Evolutionary conservation across 2,888 invertebrate genomes (phyloP), one percentile per base, ranked within the genome.

Genomic region (Imbricaverruca yamaguchii): DNA sequence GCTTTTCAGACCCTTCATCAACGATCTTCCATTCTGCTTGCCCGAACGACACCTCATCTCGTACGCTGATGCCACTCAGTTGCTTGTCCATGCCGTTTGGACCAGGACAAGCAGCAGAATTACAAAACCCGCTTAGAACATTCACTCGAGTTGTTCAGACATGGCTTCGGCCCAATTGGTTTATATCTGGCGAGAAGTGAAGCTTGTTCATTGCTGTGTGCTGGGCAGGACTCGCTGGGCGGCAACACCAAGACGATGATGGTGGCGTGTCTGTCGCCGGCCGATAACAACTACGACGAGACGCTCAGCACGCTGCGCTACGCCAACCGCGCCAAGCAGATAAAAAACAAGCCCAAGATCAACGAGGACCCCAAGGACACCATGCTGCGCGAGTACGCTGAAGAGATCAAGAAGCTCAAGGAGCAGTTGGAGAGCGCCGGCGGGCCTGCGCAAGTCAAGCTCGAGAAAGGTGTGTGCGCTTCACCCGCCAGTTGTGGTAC

Each of bases 341-440:
- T 95, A 83, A 91, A 93, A 85, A 95, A 95, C 87, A 92, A 92
- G 85, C 95, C 94, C 0, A 91, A 91, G 86, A 92, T 95, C 53
- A 95, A 95, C 87, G 94, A 96, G 87, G 95, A 96, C 86, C 95
- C 95, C 0, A 95, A 96, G 87, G 96, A 96, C 86, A 93, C 96
- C 0, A 90, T 95, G 85, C 87, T 96, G 15, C 88, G 94, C 13
- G 92, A 95, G 86, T 96, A 94, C 86, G 94, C 95, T 86, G 90
- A 93, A 84, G 95, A 96, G 87, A 93, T 96, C 81, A 89, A 92
- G 80, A 89, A 92, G 84, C 88, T 96, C 39, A 91, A 91, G 84
- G 87, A 88, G 80, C 86, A 92, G 79, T 86, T 92, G 57, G 85
- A 85, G 23, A 80, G 53, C 21, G 74, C 74, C 21, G 74, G 74